These are phyloP conservation scores for Murina feae DNA, from an alignment of 2,113 vertebrate genomes.

Conservation along the genomic window DNA sequence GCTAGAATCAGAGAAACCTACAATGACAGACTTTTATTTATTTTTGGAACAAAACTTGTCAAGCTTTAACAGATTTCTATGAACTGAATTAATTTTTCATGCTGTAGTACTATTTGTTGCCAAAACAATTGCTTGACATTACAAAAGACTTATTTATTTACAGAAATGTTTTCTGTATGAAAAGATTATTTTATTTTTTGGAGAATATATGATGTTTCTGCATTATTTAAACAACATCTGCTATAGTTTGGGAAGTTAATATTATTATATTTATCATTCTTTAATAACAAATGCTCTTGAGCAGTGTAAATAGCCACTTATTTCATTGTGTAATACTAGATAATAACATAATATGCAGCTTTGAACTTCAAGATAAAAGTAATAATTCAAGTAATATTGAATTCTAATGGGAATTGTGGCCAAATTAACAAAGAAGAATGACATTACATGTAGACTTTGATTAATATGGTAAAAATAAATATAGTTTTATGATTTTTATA, in stretches of 20 bases:
- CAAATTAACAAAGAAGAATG: not conserved
- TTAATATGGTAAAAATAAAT: not conserved
- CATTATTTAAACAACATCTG: constrained; percentile 22
- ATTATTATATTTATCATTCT: not conserved
- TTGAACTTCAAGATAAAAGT: not conserved
- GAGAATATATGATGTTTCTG: not conserved
- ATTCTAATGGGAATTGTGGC: not conserved
- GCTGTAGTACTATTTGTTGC: not conserved
- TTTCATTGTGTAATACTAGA: not conserved
- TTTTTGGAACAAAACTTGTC: constrained; percentile 19
- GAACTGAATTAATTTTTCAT: constrained; percentile 3
- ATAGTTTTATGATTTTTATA: not conserved
- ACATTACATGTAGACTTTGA: not conserved
- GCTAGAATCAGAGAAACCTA: not conserved
- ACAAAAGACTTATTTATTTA: not conserved
- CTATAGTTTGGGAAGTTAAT: not conserved
- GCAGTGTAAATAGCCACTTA: not conserved
- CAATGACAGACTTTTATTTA: constrained; percentile 17
- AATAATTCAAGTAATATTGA: not conserved
- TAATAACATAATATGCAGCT: not conserved
- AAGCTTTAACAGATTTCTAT: not conserved
- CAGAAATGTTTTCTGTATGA: not conserved
- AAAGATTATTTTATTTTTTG: not conserved
- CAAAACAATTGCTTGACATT: not conserved
- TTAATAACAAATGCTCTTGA: not conserved